These are phyloP conservation scores for Chionoecetes opilio DNA, from an alignment of 1,140 invertebrate species.

Conservation along the genomic window DNA sequence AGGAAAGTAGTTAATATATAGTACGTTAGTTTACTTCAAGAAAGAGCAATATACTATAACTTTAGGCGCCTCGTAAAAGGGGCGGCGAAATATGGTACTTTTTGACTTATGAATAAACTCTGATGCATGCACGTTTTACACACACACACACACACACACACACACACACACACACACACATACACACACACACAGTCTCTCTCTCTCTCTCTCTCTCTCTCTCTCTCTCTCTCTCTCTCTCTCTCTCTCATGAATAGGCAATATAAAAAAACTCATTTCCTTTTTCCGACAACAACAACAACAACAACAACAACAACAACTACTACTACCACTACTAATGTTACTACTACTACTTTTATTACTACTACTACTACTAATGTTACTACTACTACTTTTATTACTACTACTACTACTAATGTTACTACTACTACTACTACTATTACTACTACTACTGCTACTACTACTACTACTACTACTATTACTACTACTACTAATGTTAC, in stretches of 20 bases:
- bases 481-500: neutral
- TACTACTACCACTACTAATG: too few relatives aligned
- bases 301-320: too few relatives aligned
- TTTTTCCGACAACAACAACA: too few relatives aligned
- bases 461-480: neutral
- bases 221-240: slow-evolving; percentile 35
- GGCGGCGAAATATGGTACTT: too few relatives aligned
- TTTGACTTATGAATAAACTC: too few relatives aligned
- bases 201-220: slow-evolving; percentile 58
- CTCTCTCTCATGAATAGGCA: too few relatives aligned
- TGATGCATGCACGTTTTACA: too few relatives aligned
- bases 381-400: neutral
- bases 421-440: neutral
- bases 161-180: slow-evolving; percentile 23
- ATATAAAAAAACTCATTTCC: neutral
- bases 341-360: too few relatives aligned
- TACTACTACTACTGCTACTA: neutral
- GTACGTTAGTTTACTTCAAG: too few relatives aligned
- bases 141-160: neutral
- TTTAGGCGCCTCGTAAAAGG: too few relatives aligned
- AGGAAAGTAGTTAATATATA: too few relatives aligned
- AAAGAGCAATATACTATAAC: too few relatives aligned
- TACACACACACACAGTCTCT: slow-evolving; percentile 36
- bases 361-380: neutral
- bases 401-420: neutral